Evolutionary conservation across 2,113 vertebrate species (phyloP).

Genomic region (Elephantulus edwardii): DNA sequence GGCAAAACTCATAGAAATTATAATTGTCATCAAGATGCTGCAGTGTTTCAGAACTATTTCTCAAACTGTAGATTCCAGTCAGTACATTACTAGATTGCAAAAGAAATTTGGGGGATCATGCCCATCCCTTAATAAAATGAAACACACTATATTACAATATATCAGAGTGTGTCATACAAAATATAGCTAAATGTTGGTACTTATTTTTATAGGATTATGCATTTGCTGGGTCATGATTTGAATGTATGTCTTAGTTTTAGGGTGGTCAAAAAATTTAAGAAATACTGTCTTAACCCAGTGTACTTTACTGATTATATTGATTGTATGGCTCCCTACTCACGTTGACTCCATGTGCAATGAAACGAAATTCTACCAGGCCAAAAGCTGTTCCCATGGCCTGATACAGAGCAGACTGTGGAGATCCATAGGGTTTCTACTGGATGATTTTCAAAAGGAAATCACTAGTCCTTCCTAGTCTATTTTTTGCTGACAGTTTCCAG

Average conservation of each 20-base stretch:
- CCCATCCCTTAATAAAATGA: slow-evolving; percentile 15
- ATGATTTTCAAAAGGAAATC: no score
- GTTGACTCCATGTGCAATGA: no score
- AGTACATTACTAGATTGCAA: background rate
- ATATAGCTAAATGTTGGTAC: background rate
- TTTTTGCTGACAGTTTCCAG: background rate
- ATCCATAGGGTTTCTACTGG: no score
- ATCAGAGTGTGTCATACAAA: background rate
- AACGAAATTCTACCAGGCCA: no score
- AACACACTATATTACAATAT: background rate
- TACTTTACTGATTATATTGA: no score
- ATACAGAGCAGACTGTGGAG: no score
- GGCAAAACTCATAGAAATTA: background rate
- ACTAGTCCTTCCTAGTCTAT: background rate
- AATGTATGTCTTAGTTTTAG: background rate
- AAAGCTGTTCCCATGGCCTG: no score
- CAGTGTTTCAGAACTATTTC: background rate
- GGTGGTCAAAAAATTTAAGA: background rate
- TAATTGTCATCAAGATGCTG: background rate
- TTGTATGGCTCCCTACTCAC: no score
- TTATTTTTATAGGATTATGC: background rate
- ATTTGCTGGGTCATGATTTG: background rate
- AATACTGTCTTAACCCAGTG: background rate
- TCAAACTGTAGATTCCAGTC: background rate
- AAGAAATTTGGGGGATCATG: background rate